Evolutionary conservation across 2,113 vertebrate genomes (phyloP).

Genomic region (Elephantulus edwardii): DNA sequence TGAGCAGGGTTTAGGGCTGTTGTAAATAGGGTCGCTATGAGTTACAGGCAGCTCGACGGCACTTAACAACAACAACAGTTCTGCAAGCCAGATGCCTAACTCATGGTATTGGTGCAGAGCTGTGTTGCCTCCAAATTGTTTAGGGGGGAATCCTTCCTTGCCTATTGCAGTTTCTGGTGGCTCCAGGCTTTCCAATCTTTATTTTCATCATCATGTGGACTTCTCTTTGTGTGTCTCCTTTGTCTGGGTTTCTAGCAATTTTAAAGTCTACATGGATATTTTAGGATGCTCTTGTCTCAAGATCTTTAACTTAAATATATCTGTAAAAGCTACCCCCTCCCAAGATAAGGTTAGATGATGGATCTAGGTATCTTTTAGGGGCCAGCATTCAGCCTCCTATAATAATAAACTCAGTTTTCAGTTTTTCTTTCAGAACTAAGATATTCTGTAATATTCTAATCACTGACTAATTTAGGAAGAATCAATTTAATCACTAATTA

Average conservation of each 20-base stretch:
- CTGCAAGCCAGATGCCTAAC: background rate
- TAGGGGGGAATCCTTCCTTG: background rate
- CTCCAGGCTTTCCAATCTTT: background rate
- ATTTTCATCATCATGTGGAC: background rate
- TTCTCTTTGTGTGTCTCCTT: background rate
- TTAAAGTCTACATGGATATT: background rate
- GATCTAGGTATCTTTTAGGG: background rate
- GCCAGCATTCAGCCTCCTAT: background rate
- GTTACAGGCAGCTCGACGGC: too few relatives aligned
- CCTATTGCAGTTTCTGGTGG: background rate
- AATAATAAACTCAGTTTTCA: background rate
- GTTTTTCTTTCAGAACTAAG: background rate
- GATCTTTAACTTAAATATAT: background rate
- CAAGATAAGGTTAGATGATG: background rate
- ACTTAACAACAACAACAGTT: background rate
- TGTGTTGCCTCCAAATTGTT: background rate
- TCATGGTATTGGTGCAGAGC: background rate
- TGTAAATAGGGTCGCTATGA: too few relatives aligned
- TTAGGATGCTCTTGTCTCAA: background rate
- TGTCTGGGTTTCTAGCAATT: background rate
- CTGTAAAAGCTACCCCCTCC: background rate
- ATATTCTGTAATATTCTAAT: background rate
- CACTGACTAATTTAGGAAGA: background rate
- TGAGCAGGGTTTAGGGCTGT: background rate
- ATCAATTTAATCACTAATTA: background rate